Evolutionary conservation across 2,113 vertebrate species (phyloP), one percentile per base, ranked within the genome.

Genomic region (Xenus cinereus): DNA sequence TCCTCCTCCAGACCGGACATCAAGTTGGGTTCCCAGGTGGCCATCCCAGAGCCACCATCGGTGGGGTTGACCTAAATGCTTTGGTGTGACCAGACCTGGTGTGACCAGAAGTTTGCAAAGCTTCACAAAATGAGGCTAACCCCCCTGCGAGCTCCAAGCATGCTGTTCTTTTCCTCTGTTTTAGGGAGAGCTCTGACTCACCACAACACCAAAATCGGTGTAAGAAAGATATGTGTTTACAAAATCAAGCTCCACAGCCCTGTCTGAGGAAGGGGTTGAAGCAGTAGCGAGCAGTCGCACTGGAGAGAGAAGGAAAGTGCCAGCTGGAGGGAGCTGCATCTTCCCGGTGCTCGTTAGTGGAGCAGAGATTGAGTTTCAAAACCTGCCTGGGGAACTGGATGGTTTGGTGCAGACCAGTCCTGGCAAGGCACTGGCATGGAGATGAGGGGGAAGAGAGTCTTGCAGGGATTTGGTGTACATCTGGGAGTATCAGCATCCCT

Each of bases 241-340:
- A 62, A 87, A 87, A 30, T 26, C 39, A 14, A 81, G 51, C 48
- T 32, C 60, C 37, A 50, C 35, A 37, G 68, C 11, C 9, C 0
- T 30, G 53, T 24, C 54, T 53, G 35, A 1, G 1, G 48, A 33
- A 67, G 30, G 41, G 26, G 37, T 39, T 0, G 0, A 76, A 26
- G 43, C 46, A 50, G 30, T 30, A 51, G 27, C 1, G 2, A 81
- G 68, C 17, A 21, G 3, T 12, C 75, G 39, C 27, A 7, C 7
- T 37, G 45, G 37, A 32, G 19, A 54, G 50, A 53, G 50, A 75
- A 78, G 35, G 48, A 30, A 92, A 56, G 53, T 73, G 68, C 35
- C 28, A 46, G 45, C 48, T 41, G 53, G 16, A 84, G 48, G 16
- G 81, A 76, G 14, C 37, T 73, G 23, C 23, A 4, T 60, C 68